Base-by-base conservation (phyloP, 37 sponge, comb jelly and placozoan species). In the Aphrocallistes beatrix region DNA sequence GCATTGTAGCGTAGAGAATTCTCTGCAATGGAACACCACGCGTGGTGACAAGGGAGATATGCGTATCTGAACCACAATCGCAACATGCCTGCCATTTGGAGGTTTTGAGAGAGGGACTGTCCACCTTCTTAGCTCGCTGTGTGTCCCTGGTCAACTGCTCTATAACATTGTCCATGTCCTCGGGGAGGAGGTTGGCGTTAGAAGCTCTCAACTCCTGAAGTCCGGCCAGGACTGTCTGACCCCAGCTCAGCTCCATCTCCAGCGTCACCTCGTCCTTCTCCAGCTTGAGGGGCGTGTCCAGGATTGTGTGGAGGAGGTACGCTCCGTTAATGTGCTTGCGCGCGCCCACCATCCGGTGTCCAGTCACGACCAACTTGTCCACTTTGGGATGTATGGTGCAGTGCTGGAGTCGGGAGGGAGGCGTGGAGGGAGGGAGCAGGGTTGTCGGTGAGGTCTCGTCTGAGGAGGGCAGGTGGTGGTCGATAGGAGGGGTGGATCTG, bases 61-160 rank as follows among this genome's bases (percentile, higher is more conserved):
- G n/a, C n/a, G n/a, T n/a, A n/a, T n/a, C n/a, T n/a, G n/a, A n/a
- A n/a, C n/a, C n/a, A n/a, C n/a, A n/a, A n/a, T n/a, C n/a, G 25
- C n/a, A 32, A 60, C 34, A 28, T 60, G n/a, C 75, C 75, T 60
- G 75, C 75, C 75, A 60, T 60, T 60, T 60, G 75, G 75, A 60
- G 25, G 75, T 60, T 60, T 60, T 60, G 8, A 60, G 75, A 30
- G 75, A 60, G 34, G 75, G 75, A 25, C 75, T 30, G 75, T 60
- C 75, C n/a, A 60, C 34, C 34, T 60, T 60, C 75, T 60, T 60
- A 19, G 75, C 75, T 13, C 75, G 75, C 34, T 60, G 75, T 60
- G 75, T 60, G 34, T 60, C 75, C 34, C 34, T 60, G n/a, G 17
- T 60, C 75, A 60, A 13, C 34, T 60, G 75, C n/a, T 60, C 75